Evolutionary conservation across 2,888 invertebrate genomes (phyloP).

Genomic region (Drosophila siamana): DNA sequence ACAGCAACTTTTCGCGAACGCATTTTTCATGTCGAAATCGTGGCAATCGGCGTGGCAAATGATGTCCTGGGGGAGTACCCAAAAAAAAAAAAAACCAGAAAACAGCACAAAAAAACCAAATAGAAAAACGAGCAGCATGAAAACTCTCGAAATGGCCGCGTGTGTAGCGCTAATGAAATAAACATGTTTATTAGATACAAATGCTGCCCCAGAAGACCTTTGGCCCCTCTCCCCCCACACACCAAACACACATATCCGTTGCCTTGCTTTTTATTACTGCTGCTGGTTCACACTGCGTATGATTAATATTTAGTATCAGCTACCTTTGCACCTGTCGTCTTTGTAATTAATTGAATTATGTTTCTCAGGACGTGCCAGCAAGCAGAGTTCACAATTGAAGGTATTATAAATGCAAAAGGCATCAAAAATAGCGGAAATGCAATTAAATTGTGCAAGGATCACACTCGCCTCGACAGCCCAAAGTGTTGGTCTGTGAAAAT

Average conservation of each 20-base stretch:
- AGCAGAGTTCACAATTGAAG: slow-evolving; percentile 29
- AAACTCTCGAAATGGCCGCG: slow-evolving; percentile 61
- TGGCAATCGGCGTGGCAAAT: slow-evolving; percentile 72
- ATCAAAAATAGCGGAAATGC: slow-evolving; percentile 79
- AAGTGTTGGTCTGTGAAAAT: slow-evolving; percentile 69
- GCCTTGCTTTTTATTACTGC: slow-evolving; percentile 15
- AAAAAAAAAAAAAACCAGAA: slow-evolving; percentile 10
- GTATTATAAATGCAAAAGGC: slow-evolving; percentile 76
- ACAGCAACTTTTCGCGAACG: slow-evolving; percentile 71
- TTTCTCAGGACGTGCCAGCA: slow-evolving; percentile 68
- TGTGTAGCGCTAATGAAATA: slow-evolving; percentile 78
- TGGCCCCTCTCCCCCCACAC: slow-evolving; percentile 11
- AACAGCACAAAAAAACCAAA: slow-evolving; percentile 8
- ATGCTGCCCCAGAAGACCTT: slow-evolving; percentile 53
- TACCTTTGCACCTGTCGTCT: slow-evolving; percentile 69
- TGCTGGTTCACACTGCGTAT: slow-evolving; percentile 57
- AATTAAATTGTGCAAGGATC: slow-evolving; percentile 70
- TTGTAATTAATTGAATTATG: slow-evolving; percentile 78
- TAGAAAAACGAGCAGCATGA: slow-evolving; percentile 13
- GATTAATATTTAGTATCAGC: slow-evolving; percentile 72
- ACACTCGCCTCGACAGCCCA: slow-evolving; percentile 4
- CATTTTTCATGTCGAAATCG: slow-evolving; percentile 78
- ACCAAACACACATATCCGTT: background rate
- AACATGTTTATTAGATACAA: slow-evolving; percentile 78
- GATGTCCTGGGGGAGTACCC: slow-evolving; percentile 68